These are phyloP conservation scores for roundworm (Caenorhabditis elegans) DNA, from an alignment of 1,140 invertebrate genomes.

Conservation along the genomic window WBcel235 BX284606.5:12851501-12852000, in stretches of 20 bases:
- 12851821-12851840: constrained; percentile 23
- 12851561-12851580: constrained; percentile 73
- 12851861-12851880: constrained; percentile 36
- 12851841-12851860: constrained; percentile 40
- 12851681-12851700: constrained; percentile 98
- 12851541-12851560: constrained; percentile 86
- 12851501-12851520: constrained; percentile 93
- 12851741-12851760: constrained; percentile 76
- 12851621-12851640: constrained; percentile 81
- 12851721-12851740: constrained; percentile 97
- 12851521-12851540: constrained; percentile 92
- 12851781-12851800: constrained; percentile 54
- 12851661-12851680: constrained; percentile 96
- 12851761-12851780: constrained; percentile 34
- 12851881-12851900: constrained; percentile 41
- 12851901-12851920: constrained; percentile 48
- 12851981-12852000: background rate
- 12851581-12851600: constrained; percentile 49
- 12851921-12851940: constrained; percentile 9
- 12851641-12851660: constrained; percentile 94
- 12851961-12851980: constrained; percentile 8
- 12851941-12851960: constrained; percentile 43
- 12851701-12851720: constrained; percentile 99
- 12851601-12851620: constrained; percentile 99
- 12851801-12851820: constrained; percentile 26